Evolutionary conservation across 2,888 invertebrate species (phyloP).

Genomic region (Punctoribates punctum): DNA sequence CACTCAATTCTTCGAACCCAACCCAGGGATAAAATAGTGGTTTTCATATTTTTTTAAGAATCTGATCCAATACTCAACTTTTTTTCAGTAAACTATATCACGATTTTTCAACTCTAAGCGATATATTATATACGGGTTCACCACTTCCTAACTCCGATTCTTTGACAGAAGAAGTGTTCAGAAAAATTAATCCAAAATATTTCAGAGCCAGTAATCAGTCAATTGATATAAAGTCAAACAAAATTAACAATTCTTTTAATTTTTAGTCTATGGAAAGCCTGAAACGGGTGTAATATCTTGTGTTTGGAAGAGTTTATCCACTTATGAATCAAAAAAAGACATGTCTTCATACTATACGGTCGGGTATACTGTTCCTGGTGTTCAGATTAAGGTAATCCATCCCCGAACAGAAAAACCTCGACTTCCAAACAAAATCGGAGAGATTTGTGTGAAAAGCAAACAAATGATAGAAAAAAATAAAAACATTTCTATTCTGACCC

Average conservation of each 20-base stretch:
- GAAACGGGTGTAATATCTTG: slow-evolving; percentile 27
- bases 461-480: slow-evolving; percentile 1
- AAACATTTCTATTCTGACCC: not conserved
- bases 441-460: slow-evolving; percentile 19
- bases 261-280: slow-evolving; percentile 2
- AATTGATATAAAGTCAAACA: not conserved
- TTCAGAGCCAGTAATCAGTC: slow-evolving; percentile 4
- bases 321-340: not conserved
- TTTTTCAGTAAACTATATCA: not conserved
- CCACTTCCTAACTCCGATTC: not conserved
- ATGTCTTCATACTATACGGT: not conserved
- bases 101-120: not conserved
- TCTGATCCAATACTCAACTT: not conserved
- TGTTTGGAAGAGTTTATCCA: not conserved
- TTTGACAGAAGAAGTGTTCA: not conserved
- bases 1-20: too few species aligned
- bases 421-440: slow-evolving; percentile 8
- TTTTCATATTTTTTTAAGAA: too few species aligned
- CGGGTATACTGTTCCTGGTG: slow-evolving; percentile 23
- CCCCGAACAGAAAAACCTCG: slow-evolving; percentile 15
- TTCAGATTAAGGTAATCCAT: slow-evolving; percentile 38
- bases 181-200: slow-evolving; percentile 12
- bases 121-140: not conserved
- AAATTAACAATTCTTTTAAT: not conserved
- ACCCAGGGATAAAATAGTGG: too few species aligned